A percentile compares a stretch with the other conserved stretches of the same genome.
Evolutionary conservation across 1,140 invertebrate genomes (phyloP).

Genomic region (Ostrea edulis): DNA sequence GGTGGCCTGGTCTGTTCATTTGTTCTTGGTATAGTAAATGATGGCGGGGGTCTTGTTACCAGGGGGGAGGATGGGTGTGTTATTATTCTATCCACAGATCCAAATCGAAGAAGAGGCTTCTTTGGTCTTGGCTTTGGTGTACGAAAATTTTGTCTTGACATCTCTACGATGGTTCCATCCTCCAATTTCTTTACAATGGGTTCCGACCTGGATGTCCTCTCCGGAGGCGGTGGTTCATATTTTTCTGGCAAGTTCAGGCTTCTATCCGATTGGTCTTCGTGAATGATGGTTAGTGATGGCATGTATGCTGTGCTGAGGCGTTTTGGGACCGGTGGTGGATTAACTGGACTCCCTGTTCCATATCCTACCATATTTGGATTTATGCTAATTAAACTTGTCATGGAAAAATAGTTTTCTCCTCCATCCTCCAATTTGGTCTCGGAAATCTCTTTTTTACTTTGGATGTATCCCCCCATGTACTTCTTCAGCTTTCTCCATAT

Average conservation of each 20-base stretch:
- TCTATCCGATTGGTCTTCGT: constrained; percentile 1
- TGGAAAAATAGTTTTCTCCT: constrained; percentile 39
- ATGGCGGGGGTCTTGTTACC: constrained; percentile 39
- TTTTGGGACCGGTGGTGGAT: neutral
- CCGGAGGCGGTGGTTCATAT: neutral
- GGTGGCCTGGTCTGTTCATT: too few species aligned
- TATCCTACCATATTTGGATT: neutral
- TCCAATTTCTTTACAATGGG: constrained; percentile 36
- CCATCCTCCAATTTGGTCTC: neutral
- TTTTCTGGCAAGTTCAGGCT: constrained; percentile 2
- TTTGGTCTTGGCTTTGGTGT: neutral
- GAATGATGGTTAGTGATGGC: constrained; percentile 46
- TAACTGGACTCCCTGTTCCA: neutral
- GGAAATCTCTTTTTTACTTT: neutral
- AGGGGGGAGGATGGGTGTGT: neutral
- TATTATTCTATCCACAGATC: neutral
- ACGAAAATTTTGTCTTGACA: neutral
- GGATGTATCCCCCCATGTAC: constrained; percentile 46
- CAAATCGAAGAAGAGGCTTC: neutral
- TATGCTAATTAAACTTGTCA: constrained; percentile 37
- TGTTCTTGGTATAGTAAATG: neutral
- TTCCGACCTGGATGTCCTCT: constrained; percentile 27
- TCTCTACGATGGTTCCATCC: constrained; percentile 41
- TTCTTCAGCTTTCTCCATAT: constrained; percentile 58
- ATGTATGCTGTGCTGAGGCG: constrained; percentile 32